phyloP scores from a whole-genome alignment of 2,888 invertebrate species.

The Drosophila anceps region DNA sequence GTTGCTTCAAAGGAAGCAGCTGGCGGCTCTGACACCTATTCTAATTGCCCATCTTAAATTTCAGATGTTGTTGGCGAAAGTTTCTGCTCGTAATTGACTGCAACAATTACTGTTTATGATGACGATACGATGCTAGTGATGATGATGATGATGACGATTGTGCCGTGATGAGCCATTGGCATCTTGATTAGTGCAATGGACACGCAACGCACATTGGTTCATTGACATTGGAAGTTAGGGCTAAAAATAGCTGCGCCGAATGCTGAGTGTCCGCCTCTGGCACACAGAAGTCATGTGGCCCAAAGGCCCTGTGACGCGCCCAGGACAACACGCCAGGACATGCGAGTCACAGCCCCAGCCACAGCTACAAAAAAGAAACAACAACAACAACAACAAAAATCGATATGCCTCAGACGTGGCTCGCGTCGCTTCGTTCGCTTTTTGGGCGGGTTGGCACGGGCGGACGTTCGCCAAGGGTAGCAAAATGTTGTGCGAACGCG shows the following conservation, averaged over 20 bases:
- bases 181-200: neutral
- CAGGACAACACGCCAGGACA: conserved; percentile 46
- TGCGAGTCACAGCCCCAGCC: conserved; percentile 36
- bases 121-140: neutral
- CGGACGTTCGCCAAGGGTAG: conserved; percentile 72
- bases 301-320: conserved; percentile 45
- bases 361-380: conserved; percentile 50
- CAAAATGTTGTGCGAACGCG: conserved; percentile 75
- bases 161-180: conserved; percentile 2
- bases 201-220: conserved; percentile 49
- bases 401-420: conserved; percentile 82
- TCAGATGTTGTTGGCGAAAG: conserved; percentile 26
- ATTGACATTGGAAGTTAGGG: conserved; percentile 59
- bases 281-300: conserved; percentile 44
- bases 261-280: conserved; percentile 50
- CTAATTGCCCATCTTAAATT: conserved; percentile 23
- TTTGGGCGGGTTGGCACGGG: conserved; percentile 28
- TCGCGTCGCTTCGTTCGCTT: conserved; percentile 41
- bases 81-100: conserved; percentile 32
- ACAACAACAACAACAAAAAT: conserved; percentile 57
- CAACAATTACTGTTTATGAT: conserved; percentile 15
- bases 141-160: neutral
- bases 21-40: conserved; percentile 17
- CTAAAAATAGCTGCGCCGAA: conserved; percentile 71
- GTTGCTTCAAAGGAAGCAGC: conserved; percentile 21